Evolutionary conservation across 2,113 vertebrate species (phyloP), one percentile per base, ranked within the genome.

Genomic region (Asarcornis scutulata): DNA sequence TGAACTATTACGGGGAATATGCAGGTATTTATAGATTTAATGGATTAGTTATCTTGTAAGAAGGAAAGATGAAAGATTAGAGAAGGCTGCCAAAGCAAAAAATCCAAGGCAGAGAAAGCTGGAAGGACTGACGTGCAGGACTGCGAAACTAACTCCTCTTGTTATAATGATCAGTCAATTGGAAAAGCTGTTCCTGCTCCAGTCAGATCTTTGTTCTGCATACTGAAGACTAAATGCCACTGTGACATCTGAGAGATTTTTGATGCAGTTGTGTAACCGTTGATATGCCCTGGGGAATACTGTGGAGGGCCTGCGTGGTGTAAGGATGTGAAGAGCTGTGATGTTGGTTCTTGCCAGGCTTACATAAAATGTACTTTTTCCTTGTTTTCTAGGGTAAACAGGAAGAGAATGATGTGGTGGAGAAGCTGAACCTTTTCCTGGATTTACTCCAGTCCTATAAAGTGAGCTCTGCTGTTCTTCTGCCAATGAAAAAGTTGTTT

Each of bases 401-500:
- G 97, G 99, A 99, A 89, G 99, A 99, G 96, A 99, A 99, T 71
- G 98, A 99, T 74, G 99, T 99, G 83, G 99, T 99, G 97, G 99
- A 99, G 98, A 99, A 99, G 96, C 95, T 99, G 93, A 99, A 99
- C 97, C 97, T 99, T 81, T 99, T 99, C 97, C 91, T 99, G 98
- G 99, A 99, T 97, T 96, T 99, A 97, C 98, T 99, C 77, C 99
- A 99, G 96, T 99, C 99, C 3, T 99, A 99, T 97, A 99, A 98
- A 97, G 99, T 99, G 93, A 99, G 99, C 97, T 82, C 42, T 58
- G 82, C 31, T 48, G 89, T 79, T 66, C 11, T 42, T 60, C 31
- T 91, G 86, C 68, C 68, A 62, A 20, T 55, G 56, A 38, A 52
- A 52, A 83, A 91, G 53, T 73, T 56, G 77, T 93, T 69, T 63